These are phyloP conservation scores for Myotis vivesi DNA, from an alignment of 2,797 vertebrate genomes.

Conservation along the genomic window DNA sequence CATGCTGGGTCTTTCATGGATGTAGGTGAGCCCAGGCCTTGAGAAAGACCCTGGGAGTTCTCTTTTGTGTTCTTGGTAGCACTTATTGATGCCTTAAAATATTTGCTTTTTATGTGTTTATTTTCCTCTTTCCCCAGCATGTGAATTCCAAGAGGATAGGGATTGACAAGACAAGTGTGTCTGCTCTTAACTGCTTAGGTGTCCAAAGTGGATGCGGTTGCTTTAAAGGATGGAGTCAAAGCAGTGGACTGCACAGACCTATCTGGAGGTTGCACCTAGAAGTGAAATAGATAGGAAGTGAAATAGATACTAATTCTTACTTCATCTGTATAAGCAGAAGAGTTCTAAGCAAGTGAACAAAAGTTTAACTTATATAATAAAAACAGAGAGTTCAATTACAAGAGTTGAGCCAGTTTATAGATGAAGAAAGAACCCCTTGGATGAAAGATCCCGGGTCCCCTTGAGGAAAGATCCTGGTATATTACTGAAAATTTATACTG, in stretches of 20 bases:
- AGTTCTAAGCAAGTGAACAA: neutral
- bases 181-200: neutral
- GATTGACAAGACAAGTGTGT: too few species aligned
- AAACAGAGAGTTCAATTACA: neutral
- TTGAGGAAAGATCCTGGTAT: neutral
- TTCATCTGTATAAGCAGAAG: neutral
- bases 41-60: too few species aligned
- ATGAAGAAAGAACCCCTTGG: neutral
- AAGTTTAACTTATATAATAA: neutral
- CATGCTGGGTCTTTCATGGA: neutral
- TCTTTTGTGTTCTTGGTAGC: neutral
- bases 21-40: neutral
- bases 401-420: neutral
- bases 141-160: neutral
- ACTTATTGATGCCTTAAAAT: neutral
- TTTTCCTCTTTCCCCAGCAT: neutral
- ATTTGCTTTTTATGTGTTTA: neutral
- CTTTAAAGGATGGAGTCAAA: too few species aligned
- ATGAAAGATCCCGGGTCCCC: neutral
- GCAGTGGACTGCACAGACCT: neutral
- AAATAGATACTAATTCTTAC: neutral
- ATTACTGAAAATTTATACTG: neutral
- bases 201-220: fast-evolving
- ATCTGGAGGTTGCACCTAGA: neutral
- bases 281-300: neutral